phyloP scores from a whole-genome alignment of 2,797 vertebrate genomes.

The Glossophaga mutica region DNA sequence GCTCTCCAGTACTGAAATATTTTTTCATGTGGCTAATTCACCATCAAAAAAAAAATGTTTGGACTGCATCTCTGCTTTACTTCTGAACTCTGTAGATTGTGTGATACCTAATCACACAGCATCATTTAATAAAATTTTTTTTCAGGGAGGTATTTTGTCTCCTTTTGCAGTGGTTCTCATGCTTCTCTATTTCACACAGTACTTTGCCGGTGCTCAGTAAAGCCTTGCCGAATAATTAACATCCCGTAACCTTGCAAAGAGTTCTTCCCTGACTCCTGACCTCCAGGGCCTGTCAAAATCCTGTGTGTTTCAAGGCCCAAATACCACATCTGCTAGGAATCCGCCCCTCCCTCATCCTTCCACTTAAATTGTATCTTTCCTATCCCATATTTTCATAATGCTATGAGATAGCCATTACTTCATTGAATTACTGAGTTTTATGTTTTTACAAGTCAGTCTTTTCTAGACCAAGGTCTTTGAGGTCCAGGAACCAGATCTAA shows the following conservation, averaged over 20 bases:
- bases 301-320: neutral
- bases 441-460: neutral
- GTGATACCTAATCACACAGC: neutral
- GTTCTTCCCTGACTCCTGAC: too few relatives aligned
- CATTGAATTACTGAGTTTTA: neutral
- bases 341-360: neutral
- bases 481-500: neutral
- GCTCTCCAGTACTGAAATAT: neutral
- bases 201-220: neutral
- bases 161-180: neutral
- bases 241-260: neutral
- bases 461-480: neutral
- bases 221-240: neutral
- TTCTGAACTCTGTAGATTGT: neutral
- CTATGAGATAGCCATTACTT: neutral
- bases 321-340: neutral
- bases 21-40: conserved; percentile 2
- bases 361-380: neutral
- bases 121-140: neutral
- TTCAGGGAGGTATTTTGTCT: neutral
- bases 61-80: neutral
- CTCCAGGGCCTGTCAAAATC: neutral
- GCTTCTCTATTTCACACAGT: neutral
- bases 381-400: neutral
- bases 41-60: neutral